Conservation (phyloP, 2,888 invertebrate species). For the Crioceris asparagi region DNA sequence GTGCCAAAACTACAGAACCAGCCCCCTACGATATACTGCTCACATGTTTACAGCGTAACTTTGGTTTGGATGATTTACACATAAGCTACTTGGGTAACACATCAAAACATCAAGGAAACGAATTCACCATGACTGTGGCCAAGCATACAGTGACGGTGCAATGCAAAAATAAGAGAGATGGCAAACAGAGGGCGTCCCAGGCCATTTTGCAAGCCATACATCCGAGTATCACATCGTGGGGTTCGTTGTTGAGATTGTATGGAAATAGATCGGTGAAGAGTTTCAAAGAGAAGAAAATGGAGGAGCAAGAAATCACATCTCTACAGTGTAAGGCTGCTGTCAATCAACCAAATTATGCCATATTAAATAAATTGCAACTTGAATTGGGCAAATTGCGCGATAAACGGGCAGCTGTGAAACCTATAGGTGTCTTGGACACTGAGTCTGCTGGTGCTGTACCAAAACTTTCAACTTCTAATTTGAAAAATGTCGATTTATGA, state of each 20-base stretch:
- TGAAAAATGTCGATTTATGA: slow-evolving; percentile 63
- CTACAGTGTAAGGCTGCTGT: slow-evolving; percentile 80
- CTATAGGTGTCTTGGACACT: slow-evolving; percentile 47
- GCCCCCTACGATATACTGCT: slow-evolving; percentile 88
- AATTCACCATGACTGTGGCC: slow-evolving; percentile 90
- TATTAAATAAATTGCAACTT: slow-evolving; percentile 68
- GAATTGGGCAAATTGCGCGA: slow-evolving; percentile 73
- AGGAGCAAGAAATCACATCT: slow-evolving; percentile 85
- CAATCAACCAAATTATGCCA: slow-evolving; percentile 86
- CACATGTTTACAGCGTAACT: slow-evolving; percentile 86
- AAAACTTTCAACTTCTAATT: slow-evolving; percentile 63
- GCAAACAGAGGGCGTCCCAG: slow-evolving; percentile 93
- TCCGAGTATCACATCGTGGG: slow-evolving; percentile 72
- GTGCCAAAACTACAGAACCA: slow-evolving; percentile 92
- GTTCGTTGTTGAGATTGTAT: slow-evolving; percentile 40
- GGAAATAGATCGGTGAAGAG: slow-evolving; percentile 85
- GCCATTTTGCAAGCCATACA: slow-evolving; percentile 85
- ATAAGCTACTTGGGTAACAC: slow-evolving; percentile 74
- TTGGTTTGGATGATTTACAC: slow-evolving; percentile 80
- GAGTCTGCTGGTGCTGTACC: slow-evolving; percentile 51
- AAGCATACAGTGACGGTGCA: slow-evolving; percentile 81
- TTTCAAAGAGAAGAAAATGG: slow-evolving; percentile 83
- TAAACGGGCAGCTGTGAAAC: slow-evolving; percentile 38
- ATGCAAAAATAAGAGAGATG: slow-evolving; percentile 94
- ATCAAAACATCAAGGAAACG: slow-evolving; percentile 51